Evolutionary conservation across 2,888 invertebrate genomes (phyloP).

Genomic region (Tenthredo mesomela): DNA sequence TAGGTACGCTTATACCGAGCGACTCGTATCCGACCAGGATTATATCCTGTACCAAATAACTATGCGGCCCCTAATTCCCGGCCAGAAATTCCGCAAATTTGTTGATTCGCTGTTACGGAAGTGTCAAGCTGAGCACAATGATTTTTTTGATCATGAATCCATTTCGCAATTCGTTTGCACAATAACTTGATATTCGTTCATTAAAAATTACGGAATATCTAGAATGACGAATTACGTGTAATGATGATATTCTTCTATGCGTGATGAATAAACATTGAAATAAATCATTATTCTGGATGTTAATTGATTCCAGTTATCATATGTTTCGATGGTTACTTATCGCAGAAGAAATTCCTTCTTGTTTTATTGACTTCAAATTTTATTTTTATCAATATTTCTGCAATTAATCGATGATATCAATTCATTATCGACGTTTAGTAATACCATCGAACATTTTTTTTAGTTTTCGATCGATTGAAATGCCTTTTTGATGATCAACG

Average conservation of each 20-base stretch:
- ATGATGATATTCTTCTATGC: background rate
- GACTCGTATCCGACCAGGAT: conserved; percentile 36
- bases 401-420: background rate
- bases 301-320: background rate
- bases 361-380: background rate
- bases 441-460: background rate
- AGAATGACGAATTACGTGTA: too few relatives aligned
- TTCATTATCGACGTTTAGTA: background rate
- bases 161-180: too few relatives aligned
- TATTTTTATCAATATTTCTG: background rate
- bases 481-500: background rate
- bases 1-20: conserved; percentile 27
- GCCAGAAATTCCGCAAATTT: conserved; percentile 22
- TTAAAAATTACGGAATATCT: too few relatives aligned
- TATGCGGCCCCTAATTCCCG: background rate
- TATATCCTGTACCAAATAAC: conserved; percentile 44
- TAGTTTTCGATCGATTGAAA: background rate
- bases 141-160: too few relatives aligned
- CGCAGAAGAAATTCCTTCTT: too few relatives aligned
- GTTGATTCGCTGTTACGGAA: background rate
- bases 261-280: background rate
- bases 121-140: background rate
- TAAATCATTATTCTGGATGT: background rate
- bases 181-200: too few relatives aligned
- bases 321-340: too few relatives aligned